Conservation (phyloP, 1,140 invertebrate genomes). For the Procambarus virginalis region DNA sequence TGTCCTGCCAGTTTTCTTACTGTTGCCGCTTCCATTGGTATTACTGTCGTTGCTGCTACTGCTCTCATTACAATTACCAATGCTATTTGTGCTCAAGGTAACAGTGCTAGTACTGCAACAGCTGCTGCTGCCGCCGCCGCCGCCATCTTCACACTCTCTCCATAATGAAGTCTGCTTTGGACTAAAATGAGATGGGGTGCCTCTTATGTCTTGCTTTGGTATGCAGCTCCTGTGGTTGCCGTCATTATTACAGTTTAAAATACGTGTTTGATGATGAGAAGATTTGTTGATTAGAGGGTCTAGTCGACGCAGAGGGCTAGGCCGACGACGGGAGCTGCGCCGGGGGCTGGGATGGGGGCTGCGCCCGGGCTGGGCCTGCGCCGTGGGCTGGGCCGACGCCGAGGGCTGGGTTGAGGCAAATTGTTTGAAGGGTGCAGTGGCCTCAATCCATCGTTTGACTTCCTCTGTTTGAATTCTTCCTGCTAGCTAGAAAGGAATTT, state of each 20-base stretch:
- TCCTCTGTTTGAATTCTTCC: not conserved
- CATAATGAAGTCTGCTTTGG: not conserved
- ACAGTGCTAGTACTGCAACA: not conserved
- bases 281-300: too few species aligned
- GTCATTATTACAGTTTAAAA: not conserved
- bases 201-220: not conserved
- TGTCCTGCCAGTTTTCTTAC: conserved; percentile 15
- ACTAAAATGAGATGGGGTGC: not conserved
- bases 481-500: not conserved
- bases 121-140: not conserved
- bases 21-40: not conserved
- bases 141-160: not conserved
- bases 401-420: too few species aligned
- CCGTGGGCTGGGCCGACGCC: too few species aligned
- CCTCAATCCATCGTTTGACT: not conserved
- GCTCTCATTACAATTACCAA: not conserved
- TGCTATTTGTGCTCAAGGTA: not conserved
- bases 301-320: not conserved
- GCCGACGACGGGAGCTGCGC: not conserved
- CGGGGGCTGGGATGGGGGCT: too few species aligned
- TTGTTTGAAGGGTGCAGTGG: too few species aligned
- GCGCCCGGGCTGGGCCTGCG: too few species aligned
- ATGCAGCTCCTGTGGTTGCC: not conserved
- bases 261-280: not conserved
- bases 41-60: not conserved